Evolutionary conservation across 1,140 invertebrate genomes (phyloP).

Genomic region (Mamestra configurata): DNA sequence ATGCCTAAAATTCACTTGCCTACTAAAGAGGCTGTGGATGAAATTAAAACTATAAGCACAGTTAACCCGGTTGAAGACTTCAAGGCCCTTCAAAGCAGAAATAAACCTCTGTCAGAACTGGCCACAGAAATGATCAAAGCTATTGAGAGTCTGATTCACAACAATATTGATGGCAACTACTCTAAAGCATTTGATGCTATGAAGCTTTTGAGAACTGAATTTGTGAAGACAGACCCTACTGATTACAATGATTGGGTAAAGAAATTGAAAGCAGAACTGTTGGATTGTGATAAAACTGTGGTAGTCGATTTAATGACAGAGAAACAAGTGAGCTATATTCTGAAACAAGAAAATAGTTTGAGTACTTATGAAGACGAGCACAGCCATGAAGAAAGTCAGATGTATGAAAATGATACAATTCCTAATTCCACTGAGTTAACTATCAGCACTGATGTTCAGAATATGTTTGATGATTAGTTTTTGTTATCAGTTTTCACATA

Average conservation of each 20-base stretch:
- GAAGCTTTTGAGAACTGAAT: conserved; percentile 74
- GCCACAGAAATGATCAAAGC: conserved; percentile 72
- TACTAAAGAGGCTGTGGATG: conserved; percentile 46
- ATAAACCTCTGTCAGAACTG: conserved; percentile 68
- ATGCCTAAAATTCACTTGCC: conserved; percentile 56
- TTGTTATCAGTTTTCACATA: not conserved
- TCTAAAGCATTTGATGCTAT: conserved; percentile 77
- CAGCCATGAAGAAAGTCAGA: conserved; percentile 71
- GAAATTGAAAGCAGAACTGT: conserved; percentile 74
- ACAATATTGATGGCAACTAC: conserved; percentile 76
- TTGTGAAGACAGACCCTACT: conserved; percentile 71
- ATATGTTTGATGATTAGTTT: conserved; percentile 77
- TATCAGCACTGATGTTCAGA: conserved; percentile 77
- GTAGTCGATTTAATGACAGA: conserved; percentile 72
- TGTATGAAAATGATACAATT: conserved; percentile 82
- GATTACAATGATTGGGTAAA: conserved; percentile 82
- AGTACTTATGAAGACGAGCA: conserved; percentile 69
- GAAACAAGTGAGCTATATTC: conserved; percentile 76
- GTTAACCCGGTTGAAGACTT: conserved; percentile 79
- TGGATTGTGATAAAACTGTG: conserved; percentile 68
- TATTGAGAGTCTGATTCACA: conserved; percentile 80
- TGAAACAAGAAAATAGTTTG: conserved; percentile 75
- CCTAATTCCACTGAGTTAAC: conserved; percentile 73
- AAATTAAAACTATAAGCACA: conserved; percentile 75
- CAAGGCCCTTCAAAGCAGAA: conserved; percentile 66